Percentiles rank a stretch among this genome's conserved stretches.
phyloP scores from a whole-genome alignment of 1,140 invertebrate species.

The Caenorhabditis inopinata region DNA sequence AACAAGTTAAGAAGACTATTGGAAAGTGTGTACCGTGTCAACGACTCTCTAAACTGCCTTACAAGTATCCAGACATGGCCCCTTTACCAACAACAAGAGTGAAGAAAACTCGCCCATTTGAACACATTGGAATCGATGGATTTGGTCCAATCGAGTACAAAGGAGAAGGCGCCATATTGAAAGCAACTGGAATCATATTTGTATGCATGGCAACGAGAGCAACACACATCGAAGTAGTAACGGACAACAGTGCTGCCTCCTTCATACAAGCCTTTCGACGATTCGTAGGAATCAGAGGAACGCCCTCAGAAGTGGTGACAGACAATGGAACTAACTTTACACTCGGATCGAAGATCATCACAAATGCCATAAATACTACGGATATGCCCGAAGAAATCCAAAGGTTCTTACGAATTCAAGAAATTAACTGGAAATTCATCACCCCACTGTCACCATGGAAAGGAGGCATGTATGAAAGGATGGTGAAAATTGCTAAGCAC shows the following conservation, averaged over 20 bases:
- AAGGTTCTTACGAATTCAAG: neutral
- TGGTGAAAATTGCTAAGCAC: slow-evolving; percentile 31
- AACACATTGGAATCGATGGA: neutral
- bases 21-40: neutral
- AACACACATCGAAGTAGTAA: slow-evolving; percentile 7
- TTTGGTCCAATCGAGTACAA: slow-evolving; percentile 32
- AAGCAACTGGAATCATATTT: neutral
- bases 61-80: neutral
- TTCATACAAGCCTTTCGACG: neutral
- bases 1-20: neutral
- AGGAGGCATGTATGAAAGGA: slow-evolving; percentile 35
- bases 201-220: neutral
- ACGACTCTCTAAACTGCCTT: neutral
- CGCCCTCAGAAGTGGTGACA: neutral
- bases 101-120: neutral
- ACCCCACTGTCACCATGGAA: too few species aligned
- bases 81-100: slow-evolving; percentile 21
- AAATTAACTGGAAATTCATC: too few species aligned
- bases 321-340: slow-evolving; percentile 39
- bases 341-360: too few species aligned
- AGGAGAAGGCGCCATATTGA: neutral
- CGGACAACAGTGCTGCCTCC: neutral
- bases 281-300: slow-evolving; percentile 14
- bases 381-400: neutral
- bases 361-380: neutral